A percentile compares a stretch with the other conserved stretches of the same genome.
phyloP scores from a whole-genome alignment of 2,797 vertebrate species.

The Vespertilio murinus region DNA sequence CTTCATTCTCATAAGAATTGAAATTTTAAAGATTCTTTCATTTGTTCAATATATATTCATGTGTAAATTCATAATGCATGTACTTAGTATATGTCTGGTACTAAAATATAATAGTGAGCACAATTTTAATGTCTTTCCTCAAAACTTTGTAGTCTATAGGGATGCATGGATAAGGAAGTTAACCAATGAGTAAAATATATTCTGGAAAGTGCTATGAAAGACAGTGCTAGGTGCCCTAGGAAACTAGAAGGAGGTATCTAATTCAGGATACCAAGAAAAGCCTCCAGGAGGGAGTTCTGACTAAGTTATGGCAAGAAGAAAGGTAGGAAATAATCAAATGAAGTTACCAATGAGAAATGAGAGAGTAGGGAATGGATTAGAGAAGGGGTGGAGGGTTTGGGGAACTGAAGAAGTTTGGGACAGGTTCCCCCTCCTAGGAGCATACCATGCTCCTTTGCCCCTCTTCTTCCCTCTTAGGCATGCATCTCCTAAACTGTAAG shows the following conservation, averaged over 20 bases:
- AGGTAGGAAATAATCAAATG: neutral
- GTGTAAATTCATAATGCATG: neutral
- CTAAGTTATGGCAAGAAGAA: neutral
- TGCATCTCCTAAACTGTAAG: neutral
- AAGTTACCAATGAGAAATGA: neutral
- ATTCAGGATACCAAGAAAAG: neutral
- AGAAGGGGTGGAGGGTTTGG: neutral
- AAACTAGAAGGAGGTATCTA: neutral
- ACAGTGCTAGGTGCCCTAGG: neutral
- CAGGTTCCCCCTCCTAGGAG: neutral
- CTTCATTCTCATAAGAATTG: neutral
- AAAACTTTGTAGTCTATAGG: neutral
- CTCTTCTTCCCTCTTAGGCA: neutral
- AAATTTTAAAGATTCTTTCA: neutral
- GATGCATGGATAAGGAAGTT: neutral
- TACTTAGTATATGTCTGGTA: neutral
- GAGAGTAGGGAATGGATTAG: neutral
- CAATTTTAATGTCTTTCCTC: neutral
- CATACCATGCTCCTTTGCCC: neutral
- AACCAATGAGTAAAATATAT: neutral
- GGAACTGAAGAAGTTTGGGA: neutral
- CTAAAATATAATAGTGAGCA: neutral
- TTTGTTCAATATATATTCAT: neutral
- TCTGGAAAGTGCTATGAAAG: slow-evolving; percentile 9
- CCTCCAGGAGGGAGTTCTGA: neutral